Conservation (phyloP, 2,113 vertebrate species). For the Calypte anna region DNA sequence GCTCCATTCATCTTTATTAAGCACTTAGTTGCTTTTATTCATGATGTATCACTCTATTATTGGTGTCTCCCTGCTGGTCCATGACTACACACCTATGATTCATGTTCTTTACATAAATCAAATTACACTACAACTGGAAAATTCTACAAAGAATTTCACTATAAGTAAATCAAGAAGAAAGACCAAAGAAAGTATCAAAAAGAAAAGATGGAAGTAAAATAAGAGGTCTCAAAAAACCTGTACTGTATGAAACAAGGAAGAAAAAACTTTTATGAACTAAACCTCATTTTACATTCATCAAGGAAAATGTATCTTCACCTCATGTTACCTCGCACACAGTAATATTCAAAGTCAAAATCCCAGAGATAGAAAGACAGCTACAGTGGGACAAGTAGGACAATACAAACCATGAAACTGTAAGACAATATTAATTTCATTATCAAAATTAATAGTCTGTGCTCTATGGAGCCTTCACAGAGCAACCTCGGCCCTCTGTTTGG, state of each 20-base stretch:
- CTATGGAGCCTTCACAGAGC: neutral
- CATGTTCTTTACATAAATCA: neutral
- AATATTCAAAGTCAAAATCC: neutral
- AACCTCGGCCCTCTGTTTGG: neutral
- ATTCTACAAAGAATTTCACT: neutral
- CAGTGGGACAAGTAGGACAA: neutral
- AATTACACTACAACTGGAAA: neutral
- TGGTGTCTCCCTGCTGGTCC: neutral
- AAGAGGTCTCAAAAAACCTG: neutral
- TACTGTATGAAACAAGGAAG: neutral
- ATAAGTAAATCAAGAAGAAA: neutral
- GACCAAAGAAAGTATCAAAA: neutral
- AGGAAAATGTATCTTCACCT: neutral
- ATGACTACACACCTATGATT: neutral
- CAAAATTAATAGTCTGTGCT: neutral
- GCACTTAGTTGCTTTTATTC: neutral
- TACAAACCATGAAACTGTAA: neutral
- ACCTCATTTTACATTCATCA: neutral
- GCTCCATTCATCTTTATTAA: neutral
- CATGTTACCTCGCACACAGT: neutral
- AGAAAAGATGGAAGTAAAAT: neutral
- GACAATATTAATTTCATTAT: neutral
- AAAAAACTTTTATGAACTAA: neutral
- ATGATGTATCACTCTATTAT: neutral
- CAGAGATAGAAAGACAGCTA: neutral